These are phyloP conservation scores for Abrostola triplasia DNA, from an alignment of 2,888 invertebrate genomes.

Conservation along the genomic window DNA sequence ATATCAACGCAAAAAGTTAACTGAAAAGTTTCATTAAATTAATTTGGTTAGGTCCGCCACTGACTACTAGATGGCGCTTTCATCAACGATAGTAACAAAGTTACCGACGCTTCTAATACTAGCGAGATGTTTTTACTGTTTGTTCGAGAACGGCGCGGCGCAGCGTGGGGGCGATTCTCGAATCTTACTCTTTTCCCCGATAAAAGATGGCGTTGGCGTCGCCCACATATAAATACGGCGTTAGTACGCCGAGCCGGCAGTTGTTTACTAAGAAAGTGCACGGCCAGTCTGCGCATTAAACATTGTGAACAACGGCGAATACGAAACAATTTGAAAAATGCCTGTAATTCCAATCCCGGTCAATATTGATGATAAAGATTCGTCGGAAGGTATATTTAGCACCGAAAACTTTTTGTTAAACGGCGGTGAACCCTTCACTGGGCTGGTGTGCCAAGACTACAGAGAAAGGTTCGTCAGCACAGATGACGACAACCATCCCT, in stretches of 20 bases:
- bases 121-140: conserved; percentile 37
- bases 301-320: conserved; percentile 15
- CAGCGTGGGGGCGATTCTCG: conserved; percentile 26
- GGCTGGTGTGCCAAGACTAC: conserved; percentile 60
- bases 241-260: conserved; percentile 41
- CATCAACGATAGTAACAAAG: background rate
- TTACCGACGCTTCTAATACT: conserved; percentile 36
- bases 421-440: too few species aligned
- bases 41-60: conserved; percentile 54
- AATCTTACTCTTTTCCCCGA: conserved; percentile 27
- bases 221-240: conserved; percentile 60
- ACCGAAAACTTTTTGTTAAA: too few species aligned
- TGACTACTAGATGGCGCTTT: conserved; percentile 66
- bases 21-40: background rate
- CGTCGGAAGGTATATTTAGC: too few species aligned
- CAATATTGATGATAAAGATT: too few species aligned
- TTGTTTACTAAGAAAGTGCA: conserved; percentile 36
- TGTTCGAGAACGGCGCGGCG: conserved; percentile 11
- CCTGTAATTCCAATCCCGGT: conserved; percentile 61
- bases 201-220: conserved; percentile 60
- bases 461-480: conserved; percentile 58
- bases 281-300: conserved; percentile 20
- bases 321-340: conserved; percentile 76
- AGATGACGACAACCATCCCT: conserved; percentile 60
- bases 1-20: too few species aligned